These are phyloP conservation scores for Calliopsis andreniformis DNA, from an alignment of 1,140 invertebrate genomes.

Conservation along the genomic window DNA sequence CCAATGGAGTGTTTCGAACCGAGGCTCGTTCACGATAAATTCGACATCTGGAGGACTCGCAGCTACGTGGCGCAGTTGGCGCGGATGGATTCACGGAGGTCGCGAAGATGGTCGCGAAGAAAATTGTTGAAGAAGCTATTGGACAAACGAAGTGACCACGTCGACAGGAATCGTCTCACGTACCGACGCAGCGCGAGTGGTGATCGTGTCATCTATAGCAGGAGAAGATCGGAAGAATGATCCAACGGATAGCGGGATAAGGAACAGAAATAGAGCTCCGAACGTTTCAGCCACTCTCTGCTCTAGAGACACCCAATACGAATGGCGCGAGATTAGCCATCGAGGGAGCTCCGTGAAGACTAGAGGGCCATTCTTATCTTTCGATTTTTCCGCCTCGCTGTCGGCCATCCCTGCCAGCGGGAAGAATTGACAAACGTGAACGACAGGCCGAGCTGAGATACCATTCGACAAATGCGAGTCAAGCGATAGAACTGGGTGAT, in stretches of 20 bases:
- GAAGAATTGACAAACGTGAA: slow-evolving; percentile 27
- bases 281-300: background rate
- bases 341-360: background rate
- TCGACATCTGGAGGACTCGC: background rate
- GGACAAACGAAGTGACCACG: background rate
- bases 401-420: background rate
- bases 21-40: background rate
- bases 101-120: slow-evolving; percentile 19
- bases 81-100: slow-evolving; percentile 10
- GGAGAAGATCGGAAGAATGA: background rate
- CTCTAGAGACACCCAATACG: background rate
- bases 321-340: slow-evolving; percentile 5
- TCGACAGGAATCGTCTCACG: background rate
- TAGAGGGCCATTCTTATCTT: slow-evolving; percentile 7
- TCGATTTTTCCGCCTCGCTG: slow-evolving; percentile 7
- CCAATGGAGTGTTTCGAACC: slow-evolving; percentile 37
- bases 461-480: slow-evolving; percentile 43
- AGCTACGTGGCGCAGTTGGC: background rate
- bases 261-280: background rate
- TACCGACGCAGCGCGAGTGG: too few relatives aligned
- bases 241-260: background rate
- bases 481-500: slow-evolving; percentile 35
- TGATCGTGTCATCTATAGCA: background rate
- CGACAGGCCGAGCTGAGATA: slow-evolving; percentile 11
- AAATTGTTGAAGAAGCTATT: background rate